Evolutionary conservation across 1,140 invertebrate species (phyloP), one percentile per base, ranked within the genome.

Genomic region (Ladona fulva): DNA sequence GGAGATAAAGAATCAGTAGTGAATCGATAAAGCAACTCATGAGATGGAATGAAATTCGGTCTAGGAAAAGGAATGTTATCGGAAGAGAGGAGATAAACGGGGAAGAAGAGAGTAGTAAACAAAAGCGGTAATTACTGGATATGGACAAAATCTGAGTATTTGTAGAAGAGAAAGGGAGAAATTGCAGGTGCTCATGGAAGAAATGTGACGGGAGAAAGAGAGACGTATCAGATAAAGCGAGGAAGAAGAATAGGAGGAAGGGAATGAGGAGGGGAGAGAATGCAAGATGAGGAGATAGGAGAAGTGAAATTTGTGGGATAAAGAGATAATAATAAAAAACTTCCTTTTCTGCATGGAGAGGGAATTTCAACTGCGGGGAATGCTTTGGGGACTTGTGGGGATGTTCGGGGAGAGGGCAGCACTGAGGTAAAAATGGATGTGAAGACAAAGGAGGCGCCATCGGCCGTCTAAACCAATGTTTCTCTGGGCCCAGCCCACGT

Each of bases 321-420:
- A 66, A 66, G 52, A 66, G 52, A 66, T 66, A 66, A 66, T 66
- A 66, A 66, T 66, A 66, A 66, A 66, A 66, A 66, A 22, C 52
- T 66, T 22, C 52, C 52, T 66, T 22, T 66, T 22, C 52, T 66
- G 52, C 16, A 66, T 22, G n/a, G 52, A 66, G 52, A 16, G 52
- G 52, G 52, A 22, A 66, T 66, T 37, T 66, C 52, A 66, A 66
- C 52, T 66, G 52, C 52, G 14, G 52, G 52, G 52, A 66, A 66
- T 66, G 52, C 52, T 66, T 66, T 66, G 3, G 52, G 52, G 52
- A 66, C 3, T 22, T 22, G 14, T 22, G 14, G 16, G 52, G 14
- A 19, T 10, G 44, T 10, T 10, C 10, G 44, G 19, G 44, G 44
- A 52, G 19, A 19, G 44, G 44, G 44, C 44, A 52, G 44, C 10